phyloP scores from a whole-genome alignment of 2,888 invertebrate species.

The Oligia latruncula region DNA sequence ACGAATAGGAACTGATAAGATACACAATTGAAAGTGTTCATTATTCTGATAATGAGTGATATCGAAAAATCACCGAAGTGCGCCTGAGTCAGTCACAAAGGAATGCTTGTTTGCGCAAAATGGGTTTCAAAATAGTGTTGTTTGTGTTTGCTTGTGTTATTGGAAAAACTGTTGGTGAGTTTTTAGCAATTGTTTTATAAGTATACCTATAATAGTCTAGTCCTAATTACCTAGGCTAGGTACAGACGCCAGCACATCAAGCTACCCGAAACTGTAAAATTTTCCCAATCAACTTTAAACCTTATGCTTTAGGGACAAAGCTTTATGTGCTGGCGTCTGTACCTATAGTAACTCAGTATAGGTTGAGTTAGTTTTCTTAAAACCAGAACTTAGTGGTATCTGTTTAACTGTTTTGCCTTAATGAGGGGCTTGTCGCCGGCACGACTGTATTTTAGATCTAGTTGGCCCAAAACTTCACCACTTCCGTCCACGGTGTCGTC shows the following conservation, averaged over 20 bases:
- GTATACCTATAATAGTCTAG: background rate
- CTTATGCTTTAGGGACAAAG: no score
- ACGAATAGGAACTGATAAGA: conserved; percentile 63
- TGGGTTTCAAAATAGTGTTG: conserved; percentile 70
- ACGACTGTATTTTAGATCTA: no score
- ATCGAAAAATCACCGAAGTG: conserved; percentile 53
- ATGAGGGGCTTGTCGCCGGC: no score
- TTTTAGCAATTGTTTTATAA: background rate
- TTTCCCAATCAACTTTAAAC: no score
- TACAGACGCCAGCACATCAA: background rate
- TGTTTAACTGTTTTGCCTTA: background rate
- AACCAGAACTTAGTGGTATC: background rate
- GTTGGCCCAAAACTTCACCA: no score
- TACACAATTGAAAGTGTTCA: conserved; percentile 55
- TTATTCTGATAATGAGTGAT: conserved; percentile 60
- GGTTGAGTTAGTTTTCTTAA: background rate
- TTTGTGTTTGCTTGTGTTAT: conserved; percentile 73
- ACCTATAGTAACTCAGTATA: background rate
- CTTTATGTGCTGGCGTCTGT: no score
- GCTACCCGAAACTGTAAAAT: no score
- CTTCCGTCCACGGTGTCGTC: no score
- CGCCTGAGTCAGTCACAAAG: conserved; percentile 51
- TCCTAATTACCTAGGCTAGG: background rate
- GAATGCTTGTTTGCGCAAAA: conserved; percentile 51
- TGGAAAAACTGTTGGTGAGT: conserved; percentile 78